Evolutionary conservation across 2,113 vertebrate species (phyloP), one percentile per base, ranked within the genome.

Genomic region (Melanocharis versteri): DNA sequence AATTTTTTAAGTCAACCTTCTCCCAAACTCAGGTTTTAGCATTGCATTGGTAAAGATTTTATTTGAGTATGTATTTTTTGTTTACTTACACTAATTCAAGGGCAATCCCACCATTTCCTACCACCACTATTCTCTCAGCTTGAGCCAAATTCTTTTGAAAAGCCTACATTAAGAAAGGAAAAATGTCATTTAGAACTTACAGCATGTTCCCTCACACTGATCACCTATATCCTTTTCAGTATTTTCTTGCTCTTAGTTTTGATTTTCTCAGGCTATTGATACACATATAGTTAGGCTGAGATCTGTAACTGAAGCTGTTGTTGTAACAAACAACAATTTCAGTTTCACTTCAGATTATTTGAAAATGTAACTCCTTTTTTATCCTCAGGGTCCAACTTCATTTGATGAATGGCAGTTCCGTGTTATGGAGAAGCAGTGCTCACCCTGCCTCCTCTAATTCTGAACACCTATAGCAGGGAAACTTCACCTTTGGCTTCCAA

Each of bases 61-160:
- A 47, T 61, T 76, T 81, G 13, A 57, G 31, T 42, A 42, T 4
- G 3, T 47, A 15, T 31, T 16, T 72, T 70, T 75, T 3, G 8
- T 53, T 94, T 91, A 98, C 99, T 99, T 96, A 99, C 99, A 98
- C 99, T 78, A 99, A 97, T 96, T 99, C 99, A 72, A 99, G 97
- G 2, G 99, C 99, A 83, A 99, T 99, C 45, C 99, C 99, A 92
- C 99, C 99, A 45, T 99, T 99, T 73, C 99, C 99, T 50, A 99
- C 97, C 18, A 99, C 98, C 69, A 98, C 95, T n/a, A 99, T 98
- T 93, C 98, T 98, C 94, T 98, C 98, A 44, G 99, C 99, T 79
- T 96, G 97, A 39, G 97, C 97, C 91, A 99, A 97, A 47, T 96
- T 97, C 94, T 98, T 99, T 97, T 99, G 99, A 95, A 99, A 99